Evolutionary conservation across 2,888 invertebrate species (phyloP).

Genomic region (Epistrophe eligans): DNA sequence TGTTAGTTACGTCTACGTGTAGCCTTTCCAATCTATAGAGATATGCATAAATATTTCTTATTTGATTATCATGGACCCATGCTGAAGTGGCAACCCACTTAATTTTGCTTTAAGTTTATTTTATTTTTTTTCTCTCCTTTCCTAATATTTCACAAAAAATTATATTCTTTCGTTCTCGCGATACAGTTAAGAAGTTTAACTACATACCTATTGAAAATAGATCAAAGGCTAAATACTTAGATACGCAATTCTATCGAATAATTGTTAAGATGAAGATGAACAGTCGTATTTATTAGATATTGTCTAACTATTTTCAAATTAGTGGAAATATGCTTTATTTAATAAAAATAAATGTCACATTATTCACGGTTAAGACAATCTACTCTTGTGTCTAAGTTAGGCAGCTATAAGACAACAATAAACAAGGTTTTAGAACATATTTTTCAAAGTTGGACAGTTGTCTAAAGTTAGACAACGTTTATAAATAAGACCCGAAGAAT

Average conservation of each 20-base stretch:
- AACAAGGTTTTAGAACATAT: too few species aligned
- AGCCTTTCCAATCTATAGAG: constrained; percentile 28
- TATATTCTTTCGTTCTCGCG: background rate
- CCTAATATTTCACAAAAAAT: constrained; percentile 11
- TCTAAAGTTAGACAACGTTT: too few species aligned
- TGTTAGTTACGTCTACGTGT: constrained; percentile 27
- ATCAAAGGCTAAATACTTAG: constrained; percentile 14
- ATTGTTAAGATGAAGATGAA: constrained; percentile 24
- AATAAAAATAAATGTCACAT: too few species aligned
- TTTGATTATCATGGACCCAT: constrained; percentile 51
- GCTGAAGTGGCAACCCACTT: constrained; percentile 54
- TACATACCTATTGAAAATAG: constrained; percentile 11
- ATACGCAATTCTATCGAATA: constrained; percentile 11
- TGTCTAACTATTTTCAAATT: too few species aligned
- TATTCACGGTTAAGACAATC: too few species aligned
- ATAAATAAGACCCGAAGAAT: too few species aligned
- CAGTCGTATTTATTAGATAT: too few species aligned
- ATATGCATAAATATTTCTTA: constrained; percentile 42
- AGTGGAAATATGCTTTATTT: too few species aligned
- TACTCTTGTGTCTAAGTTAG: too few species aligned
- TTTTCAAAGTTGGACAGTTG: too few species aligned
- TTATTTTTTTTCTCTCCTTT: constrained; percentile 16
- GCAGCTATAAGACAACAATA: too few species aligned
- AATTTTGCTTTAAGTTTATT: constrained; percentile 42
- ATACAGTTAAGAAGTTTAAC: background rate